Evolutionary conservation across 2,113 vertebrate species (phyloP).

Genomic region (Scopus umbretta): DNA sequence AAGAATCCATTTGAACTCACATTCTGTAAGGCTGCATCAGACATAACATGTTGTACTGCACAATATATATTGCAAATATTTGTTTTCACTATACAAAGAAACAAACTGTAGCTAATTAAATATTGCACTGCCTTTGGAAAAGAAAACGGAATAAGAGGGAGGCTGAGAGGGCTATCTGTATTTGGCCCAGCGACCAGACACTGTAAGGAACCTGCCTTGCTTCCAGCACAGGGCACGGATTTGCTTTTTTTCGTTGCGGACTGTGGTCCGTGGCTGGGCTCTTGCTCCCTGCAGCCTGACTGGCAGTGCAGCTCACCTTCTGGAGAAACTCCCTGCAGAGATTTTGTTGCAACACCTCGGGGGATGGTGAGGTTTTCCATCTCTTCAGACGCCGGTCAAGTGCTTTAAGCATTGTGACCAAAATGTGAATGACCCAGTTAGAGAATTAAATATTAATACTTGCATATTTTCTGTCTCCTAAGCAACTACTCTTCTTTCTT

Average conservation of each 20-base stretch:
- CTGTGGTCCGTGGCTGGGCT: background rate
- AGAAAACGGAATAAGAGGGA: background rate
- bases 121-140: background rate
- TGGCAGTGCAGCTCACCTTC: background rate
- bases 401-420: background rate
- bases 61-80: background rate
- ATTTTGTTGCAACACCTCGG: too few relatives aligned
- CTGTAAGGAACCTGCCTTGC: background rate
- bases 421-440: background rate
- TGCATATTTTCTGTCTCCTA: background rate
- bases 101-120: background rate
- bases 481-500: background rate
- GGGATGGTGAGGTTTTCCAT: background rate
- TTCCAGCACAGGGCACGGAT: background rate
- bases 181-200: background rate
- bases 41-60: background rate
- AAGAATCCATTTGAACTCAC: background rate
- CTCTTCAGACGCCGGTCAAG: background rate
- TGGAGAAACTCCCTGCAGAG: background rate
- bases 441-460: background rate
- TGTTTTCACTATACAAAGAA: background rate
- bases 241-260: background rate
- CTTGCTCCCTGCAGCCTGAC: background rate
- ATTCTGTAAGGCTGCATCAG: background rate
- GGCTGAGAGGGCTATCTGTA: background rate